Evolutionary conservation across 2,888 invertebrate genomes (phyloP), one percentile per base, ranked within the genome.

Genomic region (Magallana nippona): DNA sequence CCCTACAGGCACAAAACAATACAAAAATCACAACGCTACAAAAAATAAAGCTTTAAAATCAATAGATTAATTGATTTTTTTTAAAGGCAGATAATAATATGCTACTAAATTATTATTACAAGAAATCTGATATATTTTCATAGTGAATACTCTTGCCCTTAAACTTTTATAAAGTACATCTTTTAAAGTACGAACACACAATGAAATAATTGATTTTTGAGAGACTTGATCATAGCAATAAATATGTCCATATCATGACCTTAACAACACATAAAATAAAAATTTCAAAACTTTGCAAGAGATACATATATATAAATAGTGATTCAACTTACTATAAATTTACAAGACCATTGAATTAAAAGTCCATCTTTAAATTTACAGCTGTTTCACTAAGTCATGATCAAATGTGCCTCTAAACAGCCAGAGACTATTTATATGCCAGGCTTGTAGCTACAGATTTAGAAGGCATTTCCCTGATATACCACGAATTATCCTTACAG

Each of bases 401-500:
- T 32, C 32, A 44, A 44, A 22, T 27, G n/a, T n/a, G n/a, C 15
- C n/a, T 71, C 27, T 27, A 62, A 32, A 13, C 32, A 32, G 19
- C 3, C 22, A 19, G 13, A 71, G 22, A 27, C 27, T 19, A 27
- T 13, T 71, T 2, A 63, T 32, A 15, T 3, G 19, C n/a, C n/a
- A 19, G 60, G n/a, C 60, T 19, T 19, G 15, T 13, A 27, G 8
- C 32, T 71, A 71, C 27, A 71, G 71, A 71, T 71, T 71, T 27
- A 71, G 71, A 27, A 71, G 71, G 71, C 71, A 71, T 22, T 32
- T n/a, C n/a, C 3, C n/a, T 32, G 71, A 71, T 71, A 22, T 71
- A 8, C 22, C 15, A 44, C 11, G 15, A 27, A 71, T 71, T 71
- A 71, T 71, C 71, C 71, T 22, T 71, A 71, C 13, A 22, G 3